Conservation (phyloP, 1,140 invertebrate species). For the Saccostrea echinata region DNA sequence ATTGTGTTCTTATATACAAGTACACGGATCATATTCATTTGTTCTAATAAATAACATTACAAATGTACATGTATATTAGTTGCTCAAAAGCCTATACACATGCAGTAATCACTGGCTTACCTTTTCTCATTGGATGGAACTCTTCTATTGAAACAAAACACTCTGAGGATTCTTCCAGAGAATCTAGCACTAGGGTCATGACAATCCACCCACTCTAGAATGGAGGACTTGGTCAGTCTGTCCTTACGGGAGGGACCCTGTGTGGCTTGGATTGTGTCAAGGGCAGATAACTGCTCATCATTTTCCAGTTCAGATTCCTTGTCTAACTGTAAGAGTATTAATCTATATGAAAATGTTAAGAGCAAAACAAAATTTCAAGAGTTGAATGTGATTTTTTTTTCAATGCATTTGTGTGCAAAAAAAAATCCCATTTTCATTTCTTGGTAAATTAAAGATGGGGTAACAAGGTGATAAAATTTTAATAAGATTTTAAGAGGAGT, state of each 20-base stretch:
- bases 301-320: not conserved
- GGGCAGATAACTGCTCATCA: constrained; percentile 28
- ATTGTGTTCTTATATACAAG: too few species aligned
- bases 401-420: too few species aligned
- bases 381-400: too few species aligned
- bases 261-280: constrained; percentile 1
- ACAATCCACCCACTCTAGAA: constrained; percentile 6
- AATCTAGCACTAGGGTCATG: not conserved
- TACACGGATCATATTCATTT: too few species aligned
- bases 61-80: too few species aligned
- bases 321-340: not conserved
- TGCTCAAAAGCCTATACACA: not conserved
- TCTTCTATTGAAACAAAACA: not conserved
- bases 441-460: too few species aligned
- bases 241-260: not conserved
- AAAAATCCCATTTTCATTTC: too few species aligned
- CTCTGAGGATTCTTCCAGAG: not conserved
- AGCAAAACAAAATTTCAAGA: too few species aligned
- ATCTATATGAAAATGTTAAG: too few species aligned
- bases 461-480: too few species aligned
- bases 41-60: too few species aligned
- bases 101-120: not conserved
- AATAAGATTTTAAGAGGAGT: too few species aligned
- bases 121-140: not conserved
- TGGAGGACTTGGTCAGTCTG: not conserved